These are phyloP conservation scores for Cyaniris semiargus DNA, from an alignment of 2,888 invertebrate species.

Conservation along the genomic window DNA sequence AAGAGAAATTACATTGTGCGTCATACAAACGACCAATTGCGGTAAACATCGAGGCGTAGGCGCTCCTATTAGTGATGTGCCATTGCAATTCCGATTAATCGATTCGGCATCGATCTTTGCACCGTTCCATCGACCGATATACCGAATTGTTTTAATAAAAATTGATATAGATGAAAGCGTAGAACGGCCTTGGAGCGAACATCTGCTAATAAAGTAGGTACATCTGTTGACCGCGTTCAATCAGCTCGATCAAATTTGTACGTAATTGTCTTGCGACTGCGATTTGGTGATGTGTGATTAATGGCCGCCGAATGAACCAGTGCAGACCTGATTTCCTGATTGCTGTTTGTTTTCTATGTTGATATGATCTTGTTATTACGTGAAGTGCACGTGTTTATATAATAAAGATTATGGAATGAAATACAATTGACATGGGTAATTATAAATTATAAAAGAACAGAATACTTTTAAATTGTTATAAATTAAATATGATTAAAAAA, in stretches of 20 bases:
- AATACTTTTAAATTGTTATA: no score
- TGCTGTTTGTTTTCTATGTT: background rate
- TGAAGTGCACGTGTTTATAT: background rate
- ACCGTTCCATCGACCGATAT: slow-evolving; percentile 59
- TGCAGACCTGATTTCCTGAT: slow-evolving; percentile 20
- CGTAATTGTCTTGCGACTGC: slow-evolving; percentile 40
- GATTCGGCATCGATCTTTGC: slow-evolving; percentile 79
- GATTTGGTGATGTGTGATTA: slow-evolving; percentile 25
- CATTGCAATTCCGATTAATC: slow-evolving; percentile 75
- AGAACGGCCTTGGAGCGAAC: slow-evolving; percentile 44
- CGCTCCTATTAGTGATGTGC: slow-evolving; percentile 71
- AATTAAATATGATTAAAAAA: no score
- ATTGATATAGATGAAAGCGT: slow-evolving; percentile 37
- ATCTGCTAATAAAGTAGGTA: slow-evolving; percentile 45
- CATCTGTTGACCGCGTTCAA: slow-evolving; percentile 44
- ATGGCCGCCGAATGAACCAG: background rate
- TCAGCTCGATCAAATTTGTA: slow-evolving; percentile 42
- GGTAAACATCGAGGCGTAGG: slow-evolving; percentile 74
- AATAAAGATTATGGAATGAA: no score
- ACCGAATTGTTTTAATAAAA: slow-evolving; percentile 47
- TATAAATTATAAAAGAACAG: no score
- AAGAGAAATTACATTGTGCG: slow-evolving; percentile 48
- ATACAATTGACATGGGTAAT: no score
- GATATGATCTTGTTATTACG: background rate
- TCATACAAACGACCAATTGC: slow-evolving; percentile 77